Evolutionary conservation across 2,888 invertebrate genomes (phyloP), one percentile per base, ranked within the genome.

Genomic region (Trachelus tabidus): DNA sequence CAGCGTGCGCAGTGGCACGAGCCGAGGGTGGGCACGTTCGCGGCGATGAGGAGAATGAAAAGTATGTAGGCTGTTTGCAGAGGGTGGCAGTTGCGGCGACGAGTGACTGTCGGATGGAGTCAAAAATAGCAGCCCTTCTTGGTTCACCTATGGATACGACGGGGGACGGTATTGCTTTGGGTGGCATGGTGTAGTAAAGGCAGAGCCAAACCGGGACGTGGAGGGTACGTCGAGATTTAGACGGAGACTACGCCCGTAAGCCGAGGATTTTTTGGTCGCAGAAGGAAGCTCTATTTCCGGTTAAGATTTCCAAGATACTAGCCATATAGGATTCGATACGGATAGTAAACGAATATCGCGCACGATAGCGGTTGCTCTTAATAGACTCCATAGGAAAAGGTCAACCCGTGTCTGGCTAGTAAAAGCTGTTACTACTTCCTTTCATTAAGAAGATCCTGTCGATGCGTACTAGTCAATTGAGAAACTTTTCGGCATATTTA

Each of bases 251-350:
- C 71, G 71, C 71, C 31, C 31, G 31, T 71, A 71, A 31, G 71
- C 56, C 31, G 31, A 12, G 71, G 23, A 31, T 71, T 71, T 31
- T 71, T 31, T 31, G 11, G 31, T 71, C 33, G 71, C 31, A 12
- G 71, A 31, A 83, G 87, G 85, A 88, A 88, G 83, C 86, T 86
- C 86, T 86, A 86, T 87, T 88, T 88, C 88, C 87, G 87, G 85
- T 87, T 80, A 78, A 71, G 73, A 83, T 82, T 76, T 23, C 9
- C 80, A 73, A 79, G 78, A 3, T 71, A 71, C 71, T 71, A 12
- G 23, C 71, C 0, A 23, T 9, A 23, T 23, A 56, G 56, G 3
- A 56, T 23, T 23, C 56, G 23, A 56, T 56, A 23, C 2, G 56
- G 56, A 56, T 23, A 9, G 9, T 23, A 9, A 23, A 56, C 56